phyloP scores from a whole-genome alignment of 2,797 vertebrate species.

The Myotis findleyi region DNA sequence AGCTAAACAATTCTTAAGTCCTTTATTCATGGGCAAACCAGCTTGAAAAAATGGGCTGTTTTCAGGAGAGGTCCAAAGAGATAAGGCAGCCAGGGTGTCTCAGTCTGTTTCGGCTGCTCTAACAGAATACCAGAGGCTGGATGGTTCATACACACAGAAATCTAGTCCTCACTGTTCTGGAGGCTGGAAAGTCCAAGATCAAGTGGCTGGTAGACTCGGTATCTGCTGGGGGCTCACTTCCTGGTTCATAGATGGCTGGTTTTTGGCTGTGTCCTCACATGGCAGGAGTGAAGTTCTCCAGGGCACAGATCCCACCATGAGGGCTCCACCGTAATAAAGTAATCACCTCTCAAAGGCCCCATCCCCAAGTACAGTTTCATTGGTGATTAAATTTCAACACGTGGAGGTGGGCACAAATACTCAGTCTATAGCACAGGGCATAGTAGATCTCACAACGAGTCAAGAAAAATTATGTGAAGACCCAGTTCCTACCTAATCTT shows the following conservation, averaged over 20 bases:
- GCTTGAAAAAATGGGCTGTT: slow-evolving; percentile 76
- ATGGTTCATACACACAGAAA: neutral
- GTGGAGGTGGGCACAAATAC: neutral
- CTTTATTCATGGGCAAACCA: slow-evolving; percentile 79
- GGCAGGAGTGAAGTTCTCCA: neutral
- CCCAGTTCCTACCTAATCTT: neutral
- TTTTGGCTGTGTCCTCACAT: neutral
- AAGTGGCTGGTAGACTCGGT: neutral
- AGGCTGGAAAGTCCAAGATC: neutral
- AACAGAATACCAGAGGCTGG: neutral
- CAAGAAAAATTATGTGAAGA: neutral
- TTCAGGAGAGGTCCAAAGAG: slow-evolving; percentile 72
- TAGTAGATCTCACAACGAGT: neutral
- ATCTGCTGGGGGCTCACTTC: neutral
- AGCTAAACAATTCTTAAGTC: slow-evolving; percentile 80
- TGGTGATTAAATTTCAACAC: neutral
- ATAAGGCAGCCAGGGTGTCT: neutral
- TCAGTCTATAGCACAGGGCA: neutral
- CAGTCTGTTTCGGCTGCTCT: neutral
- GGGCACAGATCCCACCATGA: neutral
- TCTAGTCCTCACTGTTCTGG: neutral
- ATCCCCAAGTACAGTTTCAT: neutral
- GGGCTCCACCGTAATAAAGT: neutral
- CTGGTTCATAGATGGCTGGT: neutral
- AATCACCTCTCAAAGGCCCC: neutral